Evolutionary conservation across 2,888 invertebrate species (phyloP), one percentile per base, ranked within the genome.

Genomic region (Drosophila nr. perissopoda): DNA sequence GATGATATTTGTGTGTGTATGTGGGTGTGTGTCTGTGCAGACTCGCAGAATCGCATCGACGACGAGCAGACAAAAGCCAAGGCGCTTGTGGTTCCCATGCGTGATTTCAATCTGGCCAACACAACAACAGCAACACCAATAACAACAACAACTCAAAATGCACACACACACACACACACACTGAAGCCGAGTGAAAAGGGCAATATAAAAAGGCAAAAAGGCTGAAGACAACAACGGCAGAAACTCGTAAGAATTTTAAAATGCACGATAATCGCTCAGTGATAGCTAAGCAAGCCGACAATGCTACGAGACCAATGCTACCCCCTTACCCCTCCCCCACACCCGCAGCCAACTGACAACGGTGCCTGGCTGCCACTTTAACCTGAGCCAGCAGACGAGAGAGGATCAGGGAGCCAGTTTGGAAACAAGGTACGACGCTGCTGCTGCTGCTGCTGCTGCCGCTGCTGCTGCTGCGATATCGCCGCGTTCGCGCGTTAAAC

Each of bases 251-350:
- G 91, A 91, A 91, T 91, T 91, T 92, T 92, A 92, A 92, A 92
- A 92, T 92, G 92, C 92, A 92, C 90, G 92, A 92, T 92, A 92
- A 92, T 92, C 92, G 92, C 84, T 92, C 92, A 87, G 87, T 87
- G 87, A 87, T 87, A 87, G 89, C 87, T 88, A 85, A 87, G 89
- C 87, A 81, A 89, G 87, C 86, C 90, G 83, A 83, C 83, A 88
- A 86, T 81, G 83, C 81, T 74, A 70, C 76, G 62, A 52, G 36
- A 61, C 48, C 65, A 48, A 31, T 56, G n/a, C 46, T 18, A 34
- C 36, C 67, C 49, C 40, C 57, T 57, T 18, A 49, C 51, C 49
- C 60, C 63, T 61, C 52, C 54, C 66, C 62, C 58, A 59, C 62
- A 58, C 74, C 51, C 59, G 60, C 69, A 66, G 75, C 61, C 70